A percentile compares a stretch with the other conserved stretches of the same genome.
These are phyloP conservation scores for Tipula lateralis DNA, from an alignment of 2,888 invertebrate species.

Conservation along the genomic window DNA sequence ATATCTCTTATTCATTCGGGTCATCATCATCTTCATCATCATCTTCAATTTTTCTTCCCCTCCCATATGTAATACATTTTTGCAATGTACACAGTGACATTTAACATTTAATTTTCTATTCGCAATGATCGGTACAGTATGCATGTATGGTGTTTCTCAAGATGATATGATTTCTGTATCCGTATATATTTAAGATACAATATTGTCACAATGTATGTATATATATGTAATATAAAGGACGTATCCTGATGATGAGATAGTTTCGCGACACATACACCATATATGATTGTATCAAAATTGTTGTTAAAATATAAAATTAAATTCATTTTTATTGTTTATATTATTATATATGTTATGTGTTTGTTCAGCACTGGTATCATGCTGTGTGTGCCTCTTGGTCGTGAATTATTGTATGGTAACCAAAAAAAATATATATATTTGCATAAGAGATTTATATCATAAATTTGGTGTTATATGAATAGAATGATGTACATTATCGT, in stretches of 20 bases:
- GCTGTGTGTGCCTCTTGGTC: neutral
- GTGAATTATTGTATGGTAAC: neutral
- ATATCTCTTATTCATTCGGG: conserved; percentile 24
- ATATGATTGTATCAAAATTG: neutral
- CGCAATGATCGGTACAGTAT: neutral
- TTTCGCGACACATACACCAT: neutral
- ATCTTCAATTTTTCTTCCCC: neutral
- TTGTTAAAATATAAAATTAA: neutral
- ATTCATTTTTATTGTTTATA: neutral
- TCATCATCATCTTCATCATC: conserved; percentile 24
- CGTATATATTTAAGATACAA: neutral
- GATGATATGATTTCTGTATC: neutral
- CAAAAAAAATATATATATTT: neutral
- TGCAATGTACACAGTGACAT: conserved; percentile 6
- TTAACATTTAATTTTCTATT: conserved; percentile 24
- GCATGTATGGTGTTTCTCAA: neutral
- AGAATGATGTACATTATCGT: neutral
- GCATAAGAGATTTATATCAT: neutral
- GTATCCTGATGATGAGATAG: neutral
- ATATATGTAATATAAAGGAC: neutral
- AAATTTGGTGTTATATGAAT: neutral
- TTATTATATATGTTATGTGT: neutral
- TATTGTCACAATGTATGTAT: neutral
- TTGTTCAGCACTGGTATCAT: neutral
- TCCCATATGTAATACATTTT: conserved; percentile 8